A percentile compares a stretch with the other conserved stretches of the same genome.
Conservation (phyloP, 2,113 vertebrate species). For the Phylloscopus trochilus region DNA sequence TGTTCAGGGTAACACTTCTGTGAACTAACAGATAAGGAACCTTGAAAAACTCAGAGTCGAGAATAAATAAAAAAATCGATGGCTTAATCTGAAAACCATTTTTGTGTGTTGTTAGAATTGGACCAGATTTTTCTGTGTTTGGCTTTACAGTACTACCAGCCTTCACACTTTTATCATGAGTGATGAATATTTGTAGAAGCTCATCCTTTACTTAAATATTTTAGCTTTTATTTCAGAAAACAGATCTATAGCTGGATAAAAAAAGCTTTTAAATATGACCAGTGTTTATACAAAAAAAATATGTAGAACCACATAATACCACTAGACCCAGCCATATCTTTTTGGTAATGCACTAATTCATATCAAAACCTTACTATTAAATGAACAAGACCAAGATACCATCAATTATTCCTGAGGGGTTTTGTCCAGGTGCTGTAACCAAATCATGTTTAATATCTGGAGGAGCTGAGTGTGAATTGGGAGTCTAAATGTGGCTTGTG, state of each 20-base stretch:
- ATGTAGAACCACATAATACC: background rate
- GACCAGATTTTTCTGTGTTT: background rate
- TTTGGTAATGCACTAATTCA: background rate
- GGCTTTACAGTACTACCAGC: background rate
- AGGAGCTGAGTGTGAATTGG: background rate
- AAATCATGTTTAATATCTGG: background rate
- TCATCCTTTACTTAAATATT: background rate
- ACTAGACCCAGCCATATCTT: background rate
- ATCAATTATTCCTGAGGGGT: background rate
- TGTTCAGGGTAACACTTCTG: background rate
- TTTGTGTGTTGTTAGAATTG: background rate
- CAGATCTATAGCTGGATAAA: background rate
- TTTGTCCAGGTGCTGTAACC: background rate
- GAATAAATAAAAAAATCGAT: background rate
- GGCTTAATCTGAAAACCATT: background rate
- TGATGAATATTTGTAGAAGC: background rate
- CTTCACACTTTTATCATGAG: background rate
- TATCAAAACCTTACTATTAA: background rate
- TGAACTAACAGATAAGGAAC: constrained; percentile 2
- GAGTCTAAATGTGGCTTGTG: background rate
- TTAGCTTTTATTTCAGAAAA: background rate
- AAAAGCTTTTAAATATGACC: background rate
- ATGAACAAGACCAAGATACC: background rate
- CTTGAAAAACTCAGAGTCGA: background rate
- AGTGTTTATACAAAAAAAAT: background rate